Percentiles rank a stretch among this genome's conserved stretches.
These are phyloP conservation scores for Zeugodacus cucurbitae DNA, from an alignment of 1,140 invertebrate genomes.

Conservation along the genomic window DNA sequence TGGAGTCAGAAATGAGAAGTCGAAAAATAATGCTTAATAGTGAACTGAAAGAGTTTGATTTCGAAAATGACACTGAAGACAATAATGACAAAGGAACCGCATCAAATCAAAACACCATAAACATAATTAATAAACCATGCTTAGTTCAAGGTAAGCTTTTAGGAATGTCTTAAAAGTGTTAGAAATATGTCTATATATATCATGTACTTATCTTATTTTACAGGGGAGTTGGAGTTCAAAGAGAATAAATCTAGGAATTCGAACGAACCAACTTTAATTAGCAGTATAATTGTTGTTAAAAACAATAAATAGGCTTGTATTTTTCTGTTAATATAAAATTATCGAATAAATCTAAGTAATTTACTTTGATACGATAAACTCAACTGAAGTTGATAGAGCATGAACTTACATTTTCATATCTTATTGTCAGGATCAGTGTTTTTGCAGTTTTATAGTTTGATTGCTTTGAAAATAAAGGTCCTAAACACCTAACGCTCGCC, in stretches of 20 bases:
- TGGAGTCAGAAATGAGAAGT: constrained; percentile 59
- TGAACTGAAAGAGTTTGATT: constrained; percentile 49
- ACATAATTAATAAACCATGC: not conserved
- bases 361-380: too few species aligned
- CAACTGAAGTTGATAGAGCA: too few species aligned
- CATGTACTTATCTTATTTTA: not conserved
- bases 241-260: not conserved
- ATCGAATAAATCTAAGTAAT: too few species aligned
- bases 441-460: too few species aligned
- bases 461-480: too few species aligned
- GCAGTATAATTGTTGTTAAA: constrained; percentile 23
- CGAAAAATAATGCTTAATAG: constrained; percentile 54
- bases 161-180: not conserved
- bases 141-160: not conserved
- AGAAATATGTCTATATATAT: not conserved
- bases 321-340: not conserved
- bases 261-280: not conserved
- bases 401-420: too few species aligned
- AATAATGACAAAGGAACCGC: not conserved
- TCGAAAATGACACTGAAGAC: not conserved
- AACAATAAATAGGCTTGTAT: not conserved
- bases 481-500: too few species aligned
- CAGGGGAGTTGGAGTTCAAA: not conserved
- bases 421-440: too few species aligned
- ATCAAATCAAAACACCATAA: not conserved